Evolutionary conservation across 2,113 vertebrate species (phyloP).

Genomic region (Megaceryle torquata): DNA sequence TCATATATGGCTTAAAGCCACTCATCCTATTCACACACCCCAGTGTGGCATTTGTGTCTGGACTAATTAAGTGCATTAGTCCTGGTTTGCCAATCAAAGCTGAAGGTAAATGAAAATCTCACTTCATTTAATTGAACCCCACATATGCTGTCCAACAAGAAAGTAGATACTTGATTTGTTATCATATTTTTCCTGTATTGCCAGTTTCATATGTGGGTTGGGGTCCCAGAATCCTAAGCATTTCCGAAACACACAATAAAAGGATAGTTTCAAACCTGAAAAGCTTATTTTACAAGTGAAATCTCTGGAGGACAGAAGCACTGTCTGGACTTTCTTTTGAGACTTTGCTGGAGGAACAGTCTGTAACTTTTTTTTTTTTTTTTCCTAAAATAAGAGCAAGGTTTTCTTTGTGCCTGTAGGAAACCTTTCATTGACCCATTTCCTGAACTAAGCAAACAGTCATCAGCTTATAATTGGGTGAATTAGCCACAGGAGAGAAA

Average conservation of each 20-base stretch:
- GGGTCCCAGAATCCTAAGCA: neutral
- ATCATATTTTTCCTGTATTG: neutral
- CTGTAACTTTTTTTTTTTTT: neutral
- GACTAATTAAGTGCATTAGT: neutral
- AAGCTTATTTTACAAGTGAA: neutral
- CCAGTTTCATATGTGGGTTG: neutral
- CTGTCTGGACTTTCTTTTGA: neutral
- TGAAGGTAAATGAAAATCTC: neutral
- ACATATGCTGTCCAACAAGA: neutral
- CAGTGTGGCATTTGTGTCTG: neutral
- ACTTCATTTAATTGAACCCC: neutral
- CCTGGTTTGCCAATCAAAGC: neutral
- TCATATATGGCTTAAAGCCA: neutral
- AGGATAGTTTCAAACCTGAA: neutral
- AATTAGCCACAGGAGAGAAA: conserved; percentile 49
- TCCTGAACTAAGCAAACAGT: conserved; percentile 27
- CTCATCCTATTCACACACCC: neutral
- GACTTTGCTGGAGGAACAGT: neutral
- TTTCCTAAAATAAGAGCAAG: conserved; percentile 22
- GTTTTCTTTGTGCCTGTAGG: conserved; percentile 17
- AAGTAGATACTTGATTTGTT: neutral
- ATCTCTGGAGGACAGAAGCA: neutral
- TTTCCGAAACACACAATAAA: neutral
- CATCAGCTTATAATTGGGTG: conserved; percentile 40
- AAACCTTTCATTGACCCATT: conserved; percentile 45